phyloP scores from a whole-genome alignment of 2,797 vertebrate species.

The Periparus ater region DNA sequence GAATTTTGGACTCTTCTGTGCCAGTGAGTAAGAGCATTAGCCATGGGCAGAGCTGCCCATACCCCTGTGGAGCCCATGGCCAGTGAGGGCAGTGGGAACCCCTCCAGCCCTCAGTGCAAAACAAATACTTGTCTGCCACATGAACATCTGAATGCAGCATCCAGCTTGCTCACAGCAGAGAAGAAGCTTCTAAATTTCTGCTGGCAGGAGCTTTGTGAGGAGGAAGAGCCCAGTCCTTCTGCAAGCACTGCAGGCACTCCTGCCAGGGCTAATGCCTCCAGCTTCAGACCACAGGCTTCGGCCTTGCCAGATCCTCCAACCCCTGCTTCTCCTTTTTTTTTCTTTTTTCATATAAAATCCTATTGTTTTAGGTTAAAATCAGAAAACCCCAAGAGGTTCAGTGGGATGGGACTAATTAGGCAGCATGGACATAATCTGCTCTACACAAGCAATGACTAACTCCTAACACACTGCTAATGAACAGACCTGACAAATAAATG shows the following conservation, averaged over 20 bases:
- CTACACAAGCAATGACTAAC: background rate
- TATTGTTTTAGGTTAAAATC: background rate
- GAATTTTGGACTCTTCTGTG: background rate
- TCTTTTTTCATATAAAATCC: background rate
- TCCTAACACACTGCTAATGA: background rate
- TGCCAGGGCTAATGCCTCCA: background rate
- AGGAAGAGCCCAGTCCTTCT: background rate
- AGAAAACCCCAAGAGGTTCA: background rate
- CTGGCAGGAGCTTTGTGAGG: background rate
- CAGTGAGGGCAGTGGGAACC: background rate
- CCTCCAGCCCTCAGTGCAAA: background rate
- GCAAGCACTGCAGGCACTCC: background rate
- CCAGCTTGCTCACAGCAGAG: background rate
- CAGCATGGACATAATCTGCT: background rate
- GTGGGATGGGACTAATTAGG: background rate
- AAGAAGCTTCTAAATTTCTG: background rate
- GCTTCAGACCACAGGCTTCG: background rate
- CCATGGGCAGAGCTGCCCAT: background rate
- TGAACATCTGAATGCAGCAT: background rate
- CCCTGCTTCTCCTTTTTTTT: background rate
- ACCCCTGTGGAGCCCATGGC: rapidly evolving
- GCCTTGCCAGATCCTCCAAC: background rate
- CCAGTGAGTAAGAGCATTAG: background rate
- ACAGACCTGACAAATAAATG: background rate
- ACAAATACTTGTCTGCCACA: background rate